These are phyloP conservation scores for Pseudoatta argentina DNA, from an alignment of 1,140 invertebrate species.

Conservation along the genomic window DNA sequence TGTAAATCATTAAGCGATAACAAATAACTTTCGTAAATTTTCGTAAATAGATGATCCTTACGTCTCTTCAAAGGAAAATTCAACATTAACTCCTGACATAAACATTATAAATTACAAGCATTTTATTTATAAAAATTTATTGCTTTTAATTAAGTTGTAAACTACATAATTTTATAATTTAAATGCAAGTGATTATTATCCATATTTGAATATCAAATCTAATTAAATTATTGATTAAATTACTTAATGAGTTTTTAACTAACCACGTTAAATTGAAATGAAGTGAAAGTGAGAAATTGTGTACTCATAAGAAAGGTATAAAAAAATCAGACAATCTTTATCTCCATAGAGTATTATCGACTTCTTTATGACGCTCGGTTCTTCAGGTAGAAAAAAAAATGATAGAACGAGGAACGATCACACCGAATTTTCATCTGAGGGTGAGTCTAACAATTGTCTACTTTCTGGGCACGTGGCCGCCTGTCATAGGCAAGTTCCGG, in stretches of 20 bases:
- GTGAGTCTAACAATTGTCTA: slow-evolving; percentile 72
- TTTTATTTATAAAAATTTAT: background rate
- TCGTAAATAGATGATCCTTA: background rate
- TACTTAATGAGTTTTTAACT: background rate
- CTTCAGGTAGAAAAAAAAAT: background rate
- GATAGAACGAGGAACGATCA: slow-evolving; percentile 31
- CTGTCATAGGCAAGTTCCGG: slow-evolving; percentile 17
- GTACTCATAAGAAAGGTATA: background rate
- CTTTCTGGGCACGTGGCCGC: slow-evolving; percentile 77
- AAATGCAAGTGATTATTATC: background rate
- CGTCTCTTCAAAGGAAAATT: background rate
- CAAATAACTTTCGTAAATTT: background rate
- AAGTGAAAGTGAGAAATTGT: background rate
- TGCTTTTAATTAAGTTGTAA: background rate
- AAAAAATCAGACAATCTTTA: background rate
- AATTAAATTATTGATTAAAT: background rate
- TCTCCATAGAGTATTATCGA: background rate
- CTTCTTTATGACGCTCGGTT: background rate
- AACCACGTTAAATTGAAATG: background rate
- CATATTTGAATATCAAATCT: background rate
- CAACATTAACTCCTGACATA: background rate
- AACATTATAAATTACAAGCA: background rate
- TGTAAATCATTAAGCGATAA: background rate
- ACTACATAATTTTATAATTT: slow-evolving; percentile 6
- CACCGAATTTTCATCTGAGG: slow-evolving; percentile 73